phyloP scores from a whole-genome alignment of 2,888 invertebrate species.

The Diplolepis rosae region DNA sequence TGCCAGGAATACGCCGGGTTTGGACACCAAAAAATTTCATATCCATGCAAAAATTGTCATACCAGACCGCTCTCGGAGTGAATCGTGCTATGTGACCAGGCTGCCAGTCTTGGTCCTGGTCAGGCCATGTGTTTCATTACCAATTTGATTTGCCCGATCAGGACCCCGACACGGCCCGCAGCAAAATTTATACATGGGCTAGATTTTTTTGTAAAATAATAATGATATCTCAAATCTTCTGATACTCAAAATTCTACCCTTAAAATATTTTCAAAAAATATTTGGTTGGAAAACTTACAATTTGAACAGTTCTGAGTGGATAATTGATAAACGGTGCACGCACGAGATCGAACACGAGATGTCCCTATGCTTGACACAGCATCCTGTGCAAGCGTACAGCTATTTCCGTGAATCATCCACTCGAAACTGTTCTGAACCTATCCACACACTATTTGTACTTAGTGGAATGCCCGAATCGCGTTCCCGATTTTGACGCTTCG shows the following conservation, averaged over 20 bases:
- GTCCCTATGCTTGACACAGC: constrained; percentile 15
- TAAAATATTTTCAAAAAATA: background rate
- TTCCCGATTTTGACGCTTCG: constrained; percentile 25
- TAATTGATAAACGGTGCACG: constrained; percentile 1
- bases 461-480: constrained; percentile 18
- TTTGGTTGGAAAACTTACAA: background rate
- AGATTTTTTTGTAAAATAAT: no score
- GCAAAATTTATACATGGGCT: no score
- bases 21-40: no score
- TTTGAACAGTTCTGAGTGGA: background rate
- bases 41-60: no score
- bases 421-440: constrained; percentile 22
- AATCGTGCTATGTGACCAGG: no score
- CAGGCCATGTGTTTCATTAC: no score
- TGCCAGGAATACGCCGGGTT: no score
- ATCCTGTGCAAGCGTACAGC: constrained; percentile 7
- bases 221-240: no score
- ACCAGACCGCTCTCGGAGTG: no score
- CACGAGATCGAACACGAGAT: constrained; percentile 11
- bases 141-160: no score
- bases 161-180: no score
- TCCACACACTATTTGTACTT: constrained; percentile 31
- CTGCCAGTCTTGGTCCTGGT: no score
- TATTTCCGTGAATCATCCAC: constrained; percentile 25
- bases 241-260: background rate